phyloP scores from a whole-genome alignment of 1,140 invertebrate species.

The Ceratoteleas bidentatus region DNA sequence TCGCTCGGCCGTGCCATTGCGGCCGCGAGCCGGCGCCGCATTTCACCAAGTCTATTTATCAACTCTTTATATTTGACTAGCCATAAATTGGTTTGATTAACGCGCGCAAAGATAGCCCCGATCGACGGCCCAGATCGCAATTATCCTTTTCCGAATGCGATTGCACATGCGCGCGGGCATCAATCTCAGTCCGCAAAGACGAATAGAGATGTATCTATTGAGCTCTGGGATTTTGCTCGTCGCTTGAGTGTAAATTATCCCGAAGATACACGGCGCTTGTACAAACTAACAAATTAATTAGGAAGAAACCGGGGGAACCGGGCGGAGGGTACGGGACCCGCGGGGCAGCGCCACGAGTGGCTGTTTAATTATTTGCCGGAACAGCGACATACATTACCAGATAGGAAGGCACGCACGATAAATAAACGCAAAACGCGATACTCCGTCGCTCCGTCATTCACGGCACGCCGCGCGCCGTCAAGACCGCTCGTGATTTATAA shows the following conservation, averaged over 20 bases:
- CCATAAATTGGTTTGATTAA: conserved; percentile 50
- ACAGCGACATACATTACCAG: conserved; percentile 47
- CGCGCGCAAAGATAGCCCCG: conserved; percentile 23
- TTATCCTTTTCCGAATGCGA: conserved; percentile 56
- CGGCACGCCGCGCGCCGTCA: conserved; percentile 27
- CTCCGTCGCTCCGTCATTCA: conserved; percentile 31
- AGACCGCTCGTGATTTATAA: conserved; percentile 45
- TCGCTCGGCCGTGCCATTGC: neutral
- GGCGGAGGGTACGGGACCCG: neutral
- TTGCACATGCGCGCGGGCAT: conserved; percentile 40
- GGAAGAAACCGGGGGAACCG: conserved; percentile 32
- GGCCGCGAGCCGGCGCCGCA: neutral
- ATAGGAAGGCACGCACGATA: conserved; percentile 43
- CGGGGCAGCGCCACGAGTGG: conserved; percentile 17
- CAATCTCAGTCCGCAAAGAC: conserved; percentile 59
- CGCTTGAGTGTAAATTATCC: conserved; percentile 61
- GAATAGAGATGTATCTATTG: conserved; percentile 65
- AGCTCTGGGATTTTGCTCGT: conserved; percentile 56
- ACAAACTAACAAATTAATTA: conserved; percentile 65
- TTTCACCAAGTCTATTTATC: conserved; percentile 34
- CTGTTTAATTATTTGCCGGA: conserved; percentile 60
- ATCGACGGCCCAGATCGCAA: conserved; percentile 46
- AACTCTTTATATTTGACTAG: conserved; percentile 36
- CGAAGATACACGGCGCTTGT: conserved; percentile 51
- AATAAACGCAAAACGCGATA: conserved; percentile 47